phyloP scores from a whole-genome alignment of 2,888 invertebrate species.

The Caenorhabditis japonica region DNA sequence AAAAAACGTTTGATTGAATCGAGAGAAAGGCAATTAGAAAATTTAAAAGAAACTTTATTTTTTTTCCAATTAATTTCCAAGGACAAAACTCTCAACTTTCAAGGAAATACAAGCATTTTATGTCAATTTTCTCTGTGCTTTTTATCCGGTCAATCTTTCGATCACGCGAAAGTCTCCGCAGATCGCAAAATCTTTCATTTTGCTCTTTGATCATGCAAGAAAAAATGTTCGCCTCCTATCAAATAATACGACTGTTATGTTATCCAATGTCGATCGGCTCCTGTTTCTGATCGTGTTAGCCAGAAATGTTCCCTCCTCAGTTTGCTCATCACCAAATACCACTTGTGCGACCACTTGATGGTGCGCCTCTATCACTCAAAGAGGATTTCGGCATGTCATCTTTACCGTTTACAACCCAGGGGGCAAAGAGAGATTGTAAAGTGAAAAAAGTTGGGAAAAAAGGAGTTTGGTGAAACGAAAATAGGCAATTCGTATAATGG shows the following conservation, averaged over 20 bases:
- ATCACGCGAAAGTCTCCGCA: slow-evolving; percentile 1
- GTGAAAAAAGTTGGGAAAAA: not conserved
- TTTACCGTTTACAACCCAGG: slow-evolving; percentile 19
- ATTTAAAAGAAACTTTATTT: not conserved
- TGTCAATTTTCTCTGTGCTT: not conserved
- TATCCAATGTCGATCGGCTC: slow-evolving; percentile 27
- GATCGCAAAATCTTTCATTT: too few relatives aligned
- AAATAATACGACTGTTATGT: slow-evolving; percentile 6
- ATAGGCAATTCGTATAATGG: slow-evolving; percentile 23
- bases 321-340: slow-evolving; percentile 35
- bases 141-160: slow-evolving; percentile 27
- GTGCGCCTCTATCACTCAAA: slow-evolving; percentile 41
- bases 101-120: too few relatives aligned
- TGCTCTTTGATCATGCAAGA: slow-evolving; percentile 19
- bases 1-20: too few relatives aligned
- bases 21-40: too few relatives aligned
- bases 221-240: too few relatives aligned
- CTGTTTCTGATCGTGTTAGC: slow-evolving; percentile 30
- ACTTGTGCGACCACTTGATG: slow-evolving; percentile 49
- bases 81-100: too few relatives aligned
- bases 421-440: not conserved
- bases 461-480: not conserved
- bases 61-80: slow-evolving; percentile 20
- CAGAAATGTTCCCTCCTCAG: too few relatives aligned
- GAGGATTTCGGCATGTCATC: slow-evolving; percentile 38